Evolutionary conservation across 2,888 invertebrate genomes (phyloP).

Genomic region (Tiliacea citrago): DNA sequence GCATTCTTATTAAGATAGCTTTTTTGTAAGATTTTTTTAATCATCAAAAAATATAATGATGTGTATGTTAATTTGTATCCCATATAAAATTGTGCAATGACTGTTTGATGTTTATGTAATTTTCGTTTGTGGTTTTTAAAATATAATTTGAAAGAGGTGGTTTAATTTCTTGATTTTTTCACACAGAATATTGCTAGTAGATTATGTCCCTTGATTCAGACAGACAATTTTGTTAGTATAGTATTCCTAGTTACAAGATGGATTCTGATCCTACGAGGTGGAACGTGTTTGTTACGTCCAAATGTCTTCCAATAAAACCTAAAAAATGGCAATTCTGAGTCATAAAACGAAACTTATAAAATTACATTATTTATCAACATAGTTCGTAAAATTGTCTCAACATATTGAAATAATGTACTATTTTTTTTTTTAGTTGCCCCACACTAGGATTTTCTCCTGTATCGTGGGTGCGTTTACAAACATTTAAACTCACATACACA

Average conservation of each 20-base stretch:
- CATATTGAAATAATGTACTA: slow-evolving; percentile 6
- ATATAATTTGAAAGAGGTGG: neutral
- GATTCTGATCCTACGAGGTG: neutral
- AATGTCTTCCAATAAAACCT: slow-evolving; percentile 27
- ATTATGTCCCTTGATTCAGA: neutral
- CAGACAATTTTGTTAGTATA: neutral
- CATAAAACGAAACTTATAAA: slow-evolving; percentile 67
- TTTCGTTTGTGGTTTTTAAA: neutral
- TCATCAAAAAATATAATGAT: neutral
- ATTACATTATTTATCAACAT: slow-evolving; percentile 56
- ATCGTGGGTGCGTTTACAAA: too few species aligned
- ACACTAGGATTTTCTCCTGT: too few species aligned
- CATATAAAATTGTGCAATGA: neutral
- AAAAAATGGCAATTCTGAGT: slow-evolving; percentile 47
- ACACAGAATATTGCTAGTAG: neutral
- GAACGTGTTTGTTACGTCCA: neutral
- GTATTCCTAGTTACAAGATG: too few species aligned
- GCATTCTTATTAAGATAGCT: too few species aligned
- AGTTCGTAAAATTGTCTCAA: slow-evolving; percentile 41
- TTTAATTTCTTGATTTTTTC: neutral
- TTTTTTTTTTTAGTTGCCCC: too few species aligned
- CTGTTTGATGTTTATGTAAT: neutral
- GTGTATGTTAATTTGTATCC: neutral
- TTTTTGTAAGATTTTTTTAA: too few species aligned
- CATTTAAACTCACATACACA: too few species aligned